Evolutionary conservation across 2,888 invertebrate species (phyloP), one percentile per base, ranked within the genome.

Genomic region (Epinotia brunnichana): DNA sequence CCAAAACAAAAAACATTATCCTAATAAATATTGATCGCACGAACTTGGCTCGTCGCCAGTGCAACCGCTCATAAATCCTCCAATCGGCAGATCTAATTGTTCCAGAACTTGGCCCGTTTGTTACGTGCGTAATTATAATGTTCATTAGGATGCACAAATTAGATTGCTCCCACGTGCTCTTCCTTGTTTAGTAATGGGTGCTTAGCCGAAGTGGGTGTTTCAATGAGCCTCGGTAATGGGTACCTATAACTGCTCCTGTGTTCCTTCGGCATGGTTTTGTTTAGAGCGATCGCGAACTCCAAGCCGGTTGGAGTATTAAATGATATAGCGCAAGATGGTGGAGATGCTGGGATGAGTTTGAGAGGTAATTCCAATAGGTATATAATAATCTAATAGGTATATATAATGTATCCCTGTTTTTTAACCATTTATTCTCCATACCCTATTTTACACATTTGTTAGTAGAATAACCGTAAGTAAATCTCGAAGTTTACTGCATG

Each of bases 101-200:
- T 29, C 44, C 62, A 48, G 59, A 15, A n/a, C 69, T 48, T 63
- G 63, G 63, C 61, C n/a, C 61, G 69, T 61, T 53, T 19, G 24
- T 54, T 54, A 60, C 24, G 51, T 64, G 71, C 61, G 48, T 79
- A 76, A 78, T 79, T 79, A 76, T 70, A 75, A 71, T 76, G 64
- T 70, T 74, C 76, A 80, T 80, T 80, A 74, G 77, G 74, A 70
- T 69, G 70, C 75, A 76, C 76, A 75, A 74, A 73, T 69, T 70
- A 63, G 66, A 75, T 72, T 74, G 74, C 78, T 73, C 79, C 79
- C 73, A 78, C 81, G 70, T 66, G 35, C 63, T 68, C 76, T 78
- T 79, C 77, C 77, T 76, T 74, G 73, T 76, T 76, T 61, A 74
- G 48, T 15, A 66, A 53, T 72, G 67, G 61, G 41, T 66, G 29